Conservation (phyloP, 2,888 invertebrate species). For the Drepanosiphum platanoidis region DNA sequence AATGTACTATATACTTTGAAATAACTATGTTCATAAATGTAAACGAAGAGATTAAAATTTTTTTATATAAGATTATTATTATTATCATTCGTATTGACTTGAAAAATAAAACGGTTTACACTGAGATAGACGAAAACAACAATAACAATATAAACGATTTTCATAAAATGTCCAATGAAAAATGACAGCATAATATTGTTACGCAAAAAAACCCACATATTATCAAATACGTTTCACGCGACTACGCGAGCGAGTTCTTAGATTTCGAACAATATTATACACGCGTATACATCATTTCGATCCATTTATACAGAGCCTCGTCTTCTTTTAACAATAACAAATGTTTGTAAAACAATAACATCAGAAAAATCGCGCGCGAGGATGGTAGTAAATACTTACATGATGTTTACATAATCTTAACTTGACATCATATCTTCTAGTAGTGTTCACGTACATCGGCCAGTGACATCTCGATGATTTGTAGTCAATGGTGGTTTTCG, state of each 20-base stretch:
- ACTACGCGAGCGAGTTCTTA: constrained; percentile 3
- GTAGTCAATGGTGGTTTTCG: background rate
- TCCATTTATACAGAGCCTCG: too few species aligned
- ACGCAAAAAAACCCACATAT: background rate
- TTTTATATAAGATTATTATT: too few species aligned
- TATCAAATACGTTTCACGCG: background rate
- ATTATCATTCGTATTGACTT: too few species aligned
- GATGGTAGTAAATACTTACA: background rate
- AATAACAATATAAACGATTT: background rate
- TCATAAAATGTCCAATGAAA: background rate
- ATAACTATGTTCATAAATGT: too few species aligned
- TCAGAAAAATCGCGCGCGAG: background rate
- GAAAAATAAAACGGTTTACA: too few species aligned
- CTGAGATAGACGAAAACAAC: too few species aligned
- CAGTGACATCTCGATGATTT: background rate
- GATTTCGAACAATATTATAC: background rate
- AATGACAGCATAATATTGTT: background rate
- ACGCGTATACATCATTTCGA: background rate
- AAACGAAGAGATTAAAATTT: too few species aligned
- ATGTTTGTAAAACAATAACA: constrained; percentile 19
- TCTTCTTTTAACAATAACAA: background rate
- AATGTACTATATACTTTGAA: too few species aligned
- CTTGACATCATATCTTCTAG: background rate
- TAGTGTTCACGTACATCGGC: background rate
- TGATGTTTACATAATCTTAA: constrained; percentile 17